Evolutionary conservation across 2,888 invertebrate genomes (phyloP).

Genomic region (Penaeus monodon): DNA sequence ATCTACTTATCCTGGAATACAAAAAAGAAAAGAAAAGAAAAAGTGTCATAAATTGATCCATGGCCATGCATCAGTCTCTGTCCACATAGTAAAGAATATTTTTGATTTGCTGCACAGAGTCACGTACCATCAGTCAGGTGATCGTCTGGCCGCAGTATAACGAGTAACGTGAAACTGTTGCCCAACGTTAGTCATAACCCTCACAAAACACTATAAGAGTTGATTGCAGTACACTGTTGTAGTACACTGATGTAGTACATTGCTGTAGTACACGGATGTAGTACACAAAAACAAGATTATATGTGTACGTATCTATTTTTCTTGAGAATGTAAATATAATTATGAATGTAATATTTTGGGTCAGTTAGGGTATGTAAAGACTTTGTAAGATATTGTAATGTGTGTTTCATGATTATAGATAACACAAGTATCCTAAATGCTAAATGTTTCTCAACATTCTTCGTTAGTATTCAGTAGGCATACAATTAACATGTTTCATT

Average conservation of each 20-base stretch:
- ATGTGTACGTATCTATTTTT: constrained; percentile 62
- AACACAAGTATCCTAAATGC: constrained; percentile 50
- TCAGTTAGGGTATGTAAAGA: constrained; percentile 61
- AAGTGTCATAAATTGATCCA: not conserved
- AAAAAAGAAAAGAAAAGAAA: not conserved
- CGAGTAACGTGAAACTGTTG: constrained; percentile 54
- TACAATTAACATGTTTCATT: constrained; percentile 54
- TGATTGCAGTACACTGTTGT: constrained; percentile 48
- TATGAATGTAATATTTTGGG: constrained; percentile 63
- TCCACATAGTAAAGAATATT: no score
- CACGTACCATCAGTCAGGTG: constrained; percentile 1
- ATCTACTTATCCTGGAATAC: constrained; percentile 13
- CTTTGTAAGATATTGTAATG: constrained; percentile 60
- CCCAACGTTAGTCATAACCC: constrained; percentile 51
- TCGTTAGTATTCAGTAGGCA: constrained; percentile 59
- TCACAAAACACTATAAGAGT: constrained; percentile 58
- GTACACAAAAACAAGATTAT: constrained; percentile 54
- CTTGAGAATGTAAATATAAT: constrained; percentile 62
- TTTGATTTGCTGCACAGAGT: no score
- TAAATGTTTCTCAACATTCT: constrained; percentile 59
- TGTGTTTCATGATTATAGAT: constrained; percentile 53
- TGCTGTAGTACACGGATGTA: constrained; percentile 46
- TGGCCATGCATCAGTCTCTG: no score
- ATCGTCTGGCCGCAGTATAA: constrained; percentile 28
- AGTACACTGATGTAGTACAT: constrained; percentile 34